These are phyloP conservation scores for Phalera bucephala DNA, from an alignment of 2,888 invertebrate species.

Conservation along the genomic window DNA sequence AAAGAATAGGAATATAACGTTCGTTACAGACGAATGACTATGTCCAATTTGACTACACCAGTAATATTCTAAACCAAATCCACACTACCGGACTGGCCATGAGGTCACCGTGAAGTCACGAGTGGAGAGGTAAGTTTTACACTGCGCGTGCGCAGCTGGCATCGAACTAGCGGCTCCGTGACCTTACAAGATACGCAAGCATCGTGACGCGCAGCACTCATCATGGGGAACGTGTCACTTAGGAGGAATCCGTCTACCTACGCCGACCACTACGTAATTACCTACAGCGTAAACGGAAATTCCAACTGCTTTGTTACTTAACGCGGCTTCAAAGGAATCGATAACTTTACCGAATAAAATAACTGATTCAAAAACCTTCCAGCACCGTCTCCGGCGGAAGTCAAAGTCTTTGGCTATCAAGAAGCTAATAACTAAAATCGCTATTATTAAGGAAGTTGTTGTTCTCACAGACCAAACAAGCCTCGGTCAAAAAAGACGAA, in stretches of 20 bases:
- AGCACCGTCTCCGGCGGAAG: too few relatives aligned
- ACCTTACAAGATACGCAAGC: constrained; percentile 5
- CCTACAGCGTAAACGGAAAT: neutral
- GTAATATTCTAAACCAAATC: neutral
- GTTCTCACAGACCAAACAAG: neutral
- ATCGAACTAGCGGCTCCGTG: neutral
- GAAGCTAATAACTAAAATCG: too few relatives aligned
- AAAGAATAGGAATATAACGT: too few relatives aligned
- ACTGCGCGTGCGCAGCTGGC: constrained; percentile 3
- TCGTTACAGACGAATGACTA: too few relatives aligned
- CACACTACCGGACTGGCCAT: neutral
- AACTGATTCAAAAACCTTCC: too few relatives aligned
- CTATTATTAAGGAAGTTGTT: neutral
- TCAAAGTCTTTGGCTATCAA: too few relatives aligned
- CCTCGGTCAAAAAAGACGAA: neutral
- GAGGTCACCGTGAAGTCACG: neutral
- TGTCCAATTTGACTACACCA: neutral
- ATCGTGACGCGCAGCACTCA: constrained; percentile 2
- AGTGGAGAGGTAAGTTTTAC: neutral
- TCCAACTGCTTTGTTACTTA: neutral
- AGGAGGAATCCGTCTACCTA: neutral
- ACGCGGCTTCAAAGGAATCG: too few relatives aligned
- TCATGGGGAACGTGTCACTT: neutral
- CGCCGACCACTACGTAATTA: neutral
- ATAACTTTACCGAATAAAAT: too few relatives aligned